Conservation (phyloP, 2,797 vertebrate species). For the Momotus momota region DNA sequence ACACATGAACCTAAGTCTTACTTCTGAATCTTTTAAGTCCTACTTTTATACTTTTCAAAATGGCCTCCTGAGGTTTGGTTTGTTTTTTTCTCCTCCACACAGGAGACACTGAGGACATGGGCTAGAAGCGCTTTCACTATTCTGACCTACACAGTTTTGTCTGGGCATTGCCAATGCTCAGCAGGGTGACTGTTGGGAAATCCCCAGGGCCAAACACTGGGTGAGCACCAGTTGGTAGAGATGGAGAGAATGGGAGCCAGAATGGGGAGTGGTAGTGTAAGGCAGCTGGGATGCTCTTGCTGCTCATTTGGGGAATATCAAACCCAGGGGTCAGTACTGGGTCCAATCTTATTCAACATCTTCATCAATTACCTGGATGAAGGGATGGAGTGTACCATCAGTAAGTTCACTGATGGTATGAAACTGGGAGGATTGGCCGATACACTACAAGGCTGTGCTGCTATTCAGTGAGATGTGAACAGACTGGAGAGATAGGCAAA, state of each 20-base stretch:
- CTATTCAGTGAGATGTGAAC: no score
- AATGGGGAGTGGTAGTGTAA: neutral
- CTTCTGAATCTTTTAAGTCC: neutral
- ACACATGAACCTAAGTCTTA: neutral
- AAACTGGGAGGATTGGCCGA: no score
- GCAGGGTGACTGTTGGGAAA: neutral
- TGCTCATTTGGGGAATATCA: neutral
- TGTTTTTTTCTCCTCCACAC: accelerated
- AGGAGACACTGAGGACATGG: neutral
- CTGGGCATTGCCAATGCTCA: neutral
- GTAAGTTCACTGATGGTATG: no score
- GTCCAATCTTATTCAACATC: no score
- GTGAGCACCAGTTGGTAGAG: neutral
- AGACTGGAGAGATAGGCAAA: no score
- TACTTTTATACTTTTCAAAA: neutral
- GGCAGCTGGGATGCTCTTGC: neutral
- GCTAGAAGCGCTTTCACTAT: neutral
- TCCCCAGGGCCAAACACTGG: neutral
- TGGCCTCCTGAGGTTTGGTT: neutral
- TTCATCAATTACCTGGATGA: no score
- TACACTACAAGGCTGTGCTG: no score
- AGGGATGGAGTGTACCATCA: no score
- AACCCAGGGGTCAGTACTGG: neutral
- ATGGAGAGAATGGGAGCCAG: neutral
- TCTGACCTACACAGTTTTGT: neutral